Base-by-base conservation (phyloP, 2,888 invertebrate genomes). In the Volucella inanis region DNA sequence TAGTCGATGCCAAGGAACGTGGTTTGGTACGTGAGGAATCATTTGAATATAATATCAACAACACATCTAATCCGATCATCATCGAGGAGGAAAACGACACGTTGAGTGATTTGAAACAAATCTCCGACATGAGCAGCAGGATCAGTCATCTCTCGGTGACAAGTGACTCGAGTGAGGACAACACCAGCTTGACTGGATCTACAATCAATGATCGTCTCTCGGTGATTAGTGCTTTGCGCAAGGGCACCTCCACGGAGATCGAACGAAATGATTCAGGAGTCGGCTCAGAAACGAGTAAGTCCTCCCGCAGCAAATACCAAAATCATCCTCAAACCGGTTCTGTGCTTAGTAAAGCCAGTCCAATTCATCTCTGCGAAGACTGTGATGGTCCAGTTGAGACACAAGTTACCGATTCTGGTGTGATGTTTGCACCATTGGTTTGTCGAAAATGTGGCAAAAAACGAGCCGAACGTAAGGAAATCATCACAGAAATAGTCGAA, bases 261-360 rank as follows among this genome's bases (percentile, higher is more conserved):
- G 98, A 98, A 93, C 94, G 98, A 87, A 98, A 97, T 89, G 98
- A 97, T 91, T 98, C 97, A 15, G 98, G 98, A 2, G 97, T 98
- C 1, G 98, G 98, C 62, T 97, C 97, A 3, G 98, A 98, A 92
- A 97, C 97, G 8, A 97, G 97, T 90, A 97, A 97, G 91, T 95
- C 96, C 75, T 96, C 96, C 74, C 94, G 97, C 88, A 96, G 96
- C 90, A 94, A 95, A 90, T 94, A 95, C 88, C 94, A 95, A 92
- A 94, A 92, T 87, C 94, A 94, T 92, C 93, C 92, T 88, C 79
- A 74, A 68, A 67, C 78, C 47, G 41, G 75, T 65, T 78, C 88
- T 22, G 92, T 92, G 85, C 92, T 90, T 87, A 93, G 92, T 90
- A 94, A 93, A 92, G 94, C 92, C 90, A 94, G 92, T 91, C 94